Evolutionary conservation across 2,113 vertebrate genomes (phyloP).

Genomic region (Stercorarius parasiticus): DNA sequence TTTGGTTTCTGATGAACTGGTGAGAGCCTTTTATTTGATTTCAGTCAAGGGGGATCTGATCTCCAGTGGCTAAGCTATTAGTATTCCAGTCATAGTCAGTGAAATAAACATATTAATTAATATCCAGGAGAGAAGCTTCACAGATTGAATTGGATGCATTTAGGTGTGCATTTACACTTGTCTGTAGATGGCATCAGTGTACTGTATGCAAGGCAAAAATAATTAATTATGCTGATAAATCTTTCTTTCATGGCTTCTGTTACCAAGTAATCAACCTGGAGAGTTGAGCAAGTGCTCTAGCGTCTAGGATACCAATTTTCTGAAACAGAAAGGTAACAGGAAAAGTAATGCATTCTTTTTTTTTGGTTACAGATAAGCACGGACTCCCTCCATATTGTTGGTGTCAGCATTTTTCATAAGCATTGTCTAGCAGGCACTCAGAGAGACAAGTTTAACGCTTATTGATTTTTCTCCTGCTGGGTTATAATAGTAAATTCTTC

Average conservation of each 20-base stretch:
- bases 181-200: conserved; percentile 78
- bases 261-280: neutral
- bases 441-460: conserved; percentile 3
- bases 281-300: neutral
- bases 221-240: neutral
- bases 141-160: neutral
- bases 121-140: neutral
- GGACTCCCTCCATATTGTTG: neutral
- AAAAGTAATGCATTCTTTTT: neutral
- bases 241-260: conserved; percentile 9
- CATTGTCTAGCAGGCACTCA: neutral
- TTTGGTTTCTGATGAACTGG: neutral
- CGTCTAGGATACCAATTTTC: conserved; percentile 1
- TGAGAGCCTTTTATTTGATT: neutral
- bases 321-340: neutral
- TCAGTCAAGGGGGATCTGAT: neutral
- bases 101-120: conserved; percentile 37
- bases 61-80: neutral
- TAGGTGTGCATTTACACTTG: neutral
- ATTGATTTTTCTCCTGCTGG: conserved; percentile 30
- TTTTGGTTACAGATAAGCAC: conserved; percentile 4
- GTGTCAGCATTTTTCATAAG: conserved; percentile 55
- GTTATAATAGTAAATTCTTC: conserved; percentile 24
- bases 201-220: conserved; percentile 10
- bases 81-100: neutral